Percentiles rank a stretch among this genome's conserved stretches.
phyloP scores from a whole-genome alignment of 2,797 vertebrate genomes.

The Hapalemur alaotrensis region DNA sequence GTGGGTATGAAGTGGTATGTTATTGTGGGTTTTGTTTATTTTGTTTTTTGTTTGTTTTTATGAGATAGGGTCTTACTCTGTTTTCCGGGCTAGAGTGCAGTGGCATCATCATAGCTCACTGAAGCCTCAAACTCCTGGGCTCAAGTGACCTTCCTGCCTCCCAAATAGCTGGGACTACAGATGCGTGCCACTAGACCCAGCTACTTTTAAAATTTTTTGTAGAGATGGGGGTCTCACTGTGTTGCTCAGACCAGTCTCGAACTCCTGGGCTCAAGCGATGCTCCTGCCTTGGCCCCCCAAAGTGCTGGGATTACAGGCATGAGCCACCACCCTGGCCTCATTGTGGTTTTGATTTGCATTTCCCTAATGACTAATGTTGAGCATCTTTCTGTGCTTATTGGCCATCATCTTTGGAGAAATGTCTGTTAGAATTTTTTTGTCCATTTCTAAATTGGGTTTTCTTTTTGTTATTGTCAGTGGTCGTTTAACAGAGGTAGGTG shows the following conservation, averaged over 20 bases:
- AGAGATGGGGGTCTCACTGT: not conserved
- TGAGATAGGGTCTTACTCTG: not conserved
- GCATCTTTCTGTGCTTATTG: not conserved
- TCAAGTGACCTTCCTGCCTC: not conserved
- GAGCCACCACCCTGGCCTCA: not conserved
- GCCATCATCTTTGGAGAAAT: not conserved
- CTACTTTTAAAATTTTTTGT: not conserved
- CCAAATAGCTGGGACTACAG: not conserved
- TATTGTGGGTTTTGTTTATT: not conserved
- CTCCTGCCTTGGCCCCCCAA: not conserved
- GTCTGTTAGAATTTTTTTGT: conserved; percentile 17
- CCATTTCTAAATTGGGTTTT: not conserved
- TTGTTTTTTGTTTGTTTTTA: not conserved
- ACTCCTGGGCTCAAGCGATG: not conserved
- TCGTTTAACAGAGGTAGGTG: not conserved
- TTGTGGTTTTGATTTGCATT: conserved; percentile 31
- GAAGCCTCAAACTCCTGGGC: not conserved
- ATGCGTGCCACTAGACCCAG: not conserved
- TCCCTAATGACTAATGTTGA: not conserved
- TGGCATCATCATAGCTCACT: not conserved
- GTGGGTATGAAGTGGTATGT: not conserved
- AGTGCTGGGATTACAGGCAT: not conserved
- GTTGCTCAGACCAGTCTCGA: not conserved
- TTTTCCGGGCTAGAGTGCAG: not conserved
- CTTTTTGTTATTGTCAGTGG: not conserved